A percentile compares a stretch with the other conserved stretches of the same genome.
Evolutionary conservation across 2,113 vertebrate species (phyloP).

Genomic region (Phylloscopus trochiloides): DNA sequence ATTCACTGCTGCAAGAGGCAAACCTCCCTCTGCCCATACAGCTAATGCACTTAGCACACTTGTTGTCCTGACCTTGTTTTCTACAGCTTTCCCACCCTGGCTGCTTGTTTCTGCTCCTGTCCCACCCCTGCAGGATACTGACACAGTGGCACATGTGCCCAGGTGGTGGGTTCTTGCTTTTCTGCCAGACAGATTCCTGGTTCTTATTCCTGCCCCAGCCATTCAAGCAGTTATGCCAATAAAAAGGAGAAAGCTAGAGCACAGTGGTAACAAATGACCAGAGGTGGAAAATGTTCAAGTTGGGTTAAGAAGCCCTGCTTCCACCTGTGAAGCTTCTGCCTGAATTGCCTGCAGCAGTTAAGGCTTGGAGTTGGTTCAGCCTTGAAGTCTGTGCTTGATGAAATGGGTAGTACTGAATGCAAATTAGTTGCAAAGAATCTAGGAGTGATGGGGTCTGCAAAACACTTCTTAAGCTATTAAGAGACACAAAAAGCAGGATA

Average conservation of each 20-base stretch:
- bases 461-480: not conserved
- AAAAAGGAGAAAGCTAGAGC: not conserved
- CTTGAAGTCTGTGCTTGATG: conserved; percentile 1
- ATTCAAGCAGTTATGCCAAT: not conserved
- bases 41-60: not conserved
- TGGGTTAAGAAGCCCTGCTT: not conserved
- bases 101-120: not conserved
- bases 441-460: conserved; percentile 17
- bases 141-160: not conserved
- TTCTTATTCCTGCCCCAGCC: not conserved
- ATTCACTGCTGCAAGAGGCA: not conserved
- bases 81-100: not conserved
- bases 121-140: not conserved
- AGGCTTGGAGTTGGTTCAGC: conserved; percentile 16
- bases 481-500: not conserved
- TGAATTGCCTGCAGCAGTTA: conserved; percentile 9
- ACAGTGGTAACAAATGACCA: not conserved
- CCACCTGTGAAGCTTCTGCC: not conserved
- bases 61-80: not conserved
- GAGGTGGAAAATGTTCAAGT: not conserved
- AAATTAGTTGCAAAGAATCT: conserved; percentile 18
- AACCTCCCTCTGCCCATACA: not conserved
- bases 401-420: not conserved
- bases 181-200: not conserved
- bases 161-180: not conserved